Evolutionary conservation across 1,140 invertebrate species (phyloP).

Genomic region (Bicyclus anynana): DNA sequence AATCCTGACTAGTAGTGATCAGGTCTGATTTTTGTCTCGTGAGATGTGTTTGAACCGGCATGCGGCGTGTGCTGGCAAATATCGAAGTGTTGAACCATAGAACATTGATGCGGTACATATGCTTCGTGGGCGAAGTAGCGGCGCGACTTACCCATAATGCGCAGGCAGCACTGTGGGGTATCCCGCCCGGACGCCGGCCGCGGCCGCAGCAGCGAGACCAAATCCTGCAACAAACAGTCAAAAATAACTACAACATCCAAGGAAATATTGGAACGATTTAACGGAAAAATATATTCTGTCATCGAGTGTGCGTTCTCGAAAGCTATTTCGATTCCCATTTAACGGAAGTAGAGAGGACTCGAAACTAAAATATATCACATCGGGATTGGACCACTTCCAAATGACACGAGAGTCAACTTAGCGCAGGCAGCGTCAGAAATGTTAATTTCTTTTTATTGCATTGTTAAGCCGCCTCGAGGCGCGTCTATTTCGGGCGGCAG

Average conservation of each 20-base stretch:
- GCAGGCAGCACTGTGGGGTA: slow-evolving; percentile 83
- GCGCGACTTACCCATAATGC: slow-evolving; percentile 84
- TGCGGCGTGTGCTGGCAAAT: slow-evolving; percentile 71
- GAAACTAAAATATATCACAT: slow-evolving; percentile 64
- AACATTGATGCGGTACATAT: slow-evolving; percentile 66
- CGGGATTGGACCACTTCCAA: slow-evolving; percentile 70
- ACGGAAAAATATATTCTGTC: slow-evolving; percentile 54
- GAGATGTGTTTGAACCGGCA: slow-evolving; percentile 66
- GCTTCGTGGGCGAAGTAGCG: slow-evolving; percentile 20
- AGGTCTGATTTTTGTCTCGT: slow-evolving; percentile 75
- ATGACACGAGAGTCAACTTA: slow-evolving; percentile 75
- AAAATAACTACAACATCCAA: slow-evolving; percentile 29
- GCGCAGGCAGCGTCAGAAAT: slow-evolving; percentile 61
- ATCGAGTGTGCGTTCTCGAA: slow-evolving; percentile 40
- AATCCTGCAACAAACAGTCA: slow-evolving; percentile 60
- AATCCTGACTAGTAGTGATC: slow-evolving; percentile 2
- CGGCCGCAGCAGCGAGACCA: slow-evolving; percentile 60
- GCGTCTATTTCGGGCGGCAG: slow-evolving; percentile 69
- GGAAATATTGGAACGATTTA: slow-evolving; percentile 24
- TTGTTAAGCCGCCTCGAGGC: slow-evolving; percentile 71
- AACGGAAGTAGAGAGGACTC: slow-evolving; percentile 63
- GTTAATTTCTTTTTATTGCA: slow-evolving; percentile 77
- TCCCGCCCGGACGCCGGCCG: slow-evolving; percentile 81
- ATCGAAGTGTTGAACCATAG: slow-evolving; percentile 69
- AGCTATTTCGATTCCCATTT: slow-evolving; percentile 62